A percentile compares a stretch with the other conserved stretches of the same genome.
Conservation (phyloP, 2,888 invertebrate species). For the Drymonia ruficornis region DNA sequence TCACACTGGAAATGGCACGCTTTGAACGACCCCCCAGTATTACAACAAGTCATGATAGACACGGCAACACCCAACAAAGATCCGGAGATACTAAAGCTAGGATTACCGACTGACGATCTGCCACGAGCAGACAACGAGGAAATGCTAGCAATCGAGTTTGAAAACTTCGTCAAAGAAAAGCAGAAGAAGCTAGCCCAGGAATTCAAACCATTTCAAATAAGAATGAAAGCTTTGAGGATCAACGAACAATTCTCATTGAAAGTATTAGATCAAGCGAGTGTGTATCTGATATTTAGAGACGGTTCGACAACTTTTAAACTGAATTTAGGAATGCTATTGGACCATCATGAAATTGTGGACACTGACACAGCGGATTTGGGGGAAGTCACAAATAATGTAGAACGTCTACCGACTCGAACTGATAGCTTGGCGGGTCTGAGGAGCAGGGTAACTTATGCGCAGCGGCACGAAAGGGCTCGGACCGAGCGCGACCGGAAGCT, state of each 20-base stretch:
- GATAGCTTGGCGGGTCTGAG: constrained; percentile 69
- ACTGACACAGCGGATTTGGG: constrained; percentile 68
- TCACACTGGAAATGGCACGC: constrained; percentile 80
- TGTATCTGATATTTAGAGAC: constrained; percentile 71
- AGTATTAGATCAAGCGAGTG: constrained; percentile 71
- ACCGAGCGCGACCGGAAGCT: constrained; percentile 57
- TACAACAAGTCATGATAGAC: constrained; percentile 79
- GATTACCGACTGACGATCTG: constrained; percentile 39
- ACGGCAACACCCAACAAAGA: constrained; percentile 73
- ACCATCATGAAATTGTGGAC: constrained; percentile 79
- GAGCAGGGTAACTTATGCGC: constrained; percentile 59
- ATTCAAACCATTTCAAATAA: constrained; percentile 76
- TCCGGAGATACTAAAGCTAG: constrained; percentile 61
- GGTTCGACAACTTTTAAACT: constrained; percentile 69
- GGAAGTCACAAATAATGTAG: constrained; percentile 55
- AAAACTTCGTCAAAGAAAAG: constrained; percentile 75
- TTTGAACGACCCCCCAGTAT: constrained; percentile 73
- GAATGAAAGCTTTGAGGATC: constrained; percentile 78
- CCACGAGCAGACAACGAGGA: constrained; percentile 64
- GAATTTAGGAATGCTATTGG: constrained; percentile 78
- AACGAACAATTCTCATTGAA: constrained; percentile 73
- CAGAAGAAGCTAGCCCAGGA: constrained; percentile 66
- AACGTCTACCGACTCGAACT: constrained; percentile 59
- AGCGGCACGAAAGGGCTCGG: constrained; percentile 53
- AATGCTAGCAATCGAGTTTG: constrained; percentile 75